Evolutionary conservation across 2,113 vertebrate species (phyloP).

Genomic region (Macquaria ambigua): DNA sequence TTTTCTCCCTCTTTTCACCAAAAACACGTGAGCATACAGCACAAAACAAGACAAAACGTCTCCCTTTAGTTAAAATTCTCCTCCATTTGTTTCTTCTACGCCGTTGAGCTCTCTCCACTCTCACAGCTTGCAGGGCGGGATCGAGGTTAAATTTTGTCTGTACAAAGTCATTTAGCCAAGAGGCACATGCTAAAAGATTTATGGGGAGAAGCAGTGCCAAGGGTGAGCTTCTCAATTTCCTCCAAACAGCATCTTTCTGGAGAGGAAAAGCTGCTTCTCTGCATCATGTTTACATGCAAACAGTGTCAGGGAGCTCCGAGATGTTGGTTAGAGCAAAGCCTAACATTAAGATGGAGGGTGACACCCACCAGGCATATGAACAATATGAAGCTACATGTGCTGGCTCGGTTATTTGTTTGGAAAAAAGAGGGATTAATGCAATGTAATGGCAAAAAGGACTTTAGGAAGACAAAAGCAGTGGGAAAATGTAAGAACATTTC

Average conservation of each 20-base stretch:
- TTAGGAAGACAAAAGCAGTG: background rate
- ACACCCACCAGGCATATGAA: slow-evolving; percentile 58
- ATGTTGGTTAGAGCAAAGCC: slow-evolving; percentile 71
- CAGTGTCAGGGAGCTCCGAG: slow-evolving; percentile 68
- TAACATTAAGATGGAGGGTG: slow-evolving; percentile 62
- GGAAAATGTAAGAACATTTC: background rate
- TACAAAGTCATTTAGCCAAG: slow-evolving; percentile 83
- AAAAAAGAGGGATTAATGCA: slow-evolving; percentile 2
- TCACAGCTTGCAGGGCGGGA: slow-evolving; percentile 61
- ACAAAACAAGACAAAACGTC: slow-evolving; percentile 43
- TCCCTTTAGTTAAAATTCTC: slow-evolving; percentile 35
- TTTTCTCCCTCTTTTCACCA: background rate
- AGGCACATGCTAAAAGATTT: slow-evolving; percentile 84
- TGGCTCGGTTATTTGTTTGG: background rate
- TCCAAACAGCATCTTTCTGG: slow-evolving; percentile 77
- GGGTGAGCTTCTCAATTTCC: slow-evolving; percentile 80
- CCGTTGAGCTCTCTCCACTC: slow-evolving; percentile 24
- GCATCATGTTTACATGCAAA: slow-evolving; percentile 77
- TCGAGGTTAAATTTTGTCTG: slow-evolving; percentile 79
- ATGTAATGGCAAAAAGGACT: background rate
- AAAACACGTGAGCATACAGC: background rate
- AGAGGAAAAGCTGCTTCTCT: slow-evolving; percentile 64
- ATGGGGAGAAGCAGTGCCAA: slow-evolving; percentile 77
- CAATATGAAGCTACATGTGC: slow-evolving; percentile 14
- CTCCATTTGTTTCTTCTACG: slow-evolving; percentile 47